phyloP scores from a whole-genome alignment of 2,113 vertebrate genomes.

The Rhineura floridana region DNA sequence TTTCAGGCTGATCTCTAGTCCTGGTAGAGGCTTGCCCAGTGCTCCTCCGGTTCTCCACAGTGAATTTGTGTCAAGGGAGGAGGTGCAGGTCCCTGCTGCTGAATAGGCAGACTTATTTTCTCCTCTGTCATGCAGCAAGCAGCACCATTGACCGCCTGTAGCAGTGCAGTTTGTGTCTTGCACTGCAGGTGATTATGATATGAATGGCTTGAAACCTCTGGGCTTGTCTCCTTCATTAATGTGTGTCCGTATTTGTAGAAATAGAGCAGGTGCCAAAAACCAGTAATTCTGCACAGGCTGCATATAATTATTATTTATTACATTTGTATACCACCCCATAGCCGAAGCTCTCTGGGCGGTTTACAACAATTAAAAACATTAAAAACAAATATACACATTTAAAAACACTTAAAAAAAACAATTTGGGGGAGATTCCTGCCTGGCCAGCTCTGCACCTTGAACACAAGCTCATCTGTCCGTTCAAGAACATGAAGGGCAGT shows the following conservation, averaged over 20 bases:
- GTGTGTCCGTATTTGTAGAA: not conserved
- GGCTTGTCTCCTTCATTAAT: not conserved
- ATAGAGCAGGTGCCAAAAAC: not conserved
- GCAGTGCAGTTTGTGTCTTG: not conserved
- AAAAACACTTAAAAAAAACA: no score
- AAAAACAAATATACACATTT: no score
- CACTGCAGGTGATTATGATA: not conserved
- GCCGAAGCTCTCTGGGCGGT: no score
- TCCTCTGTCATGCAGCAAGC: not conserved
- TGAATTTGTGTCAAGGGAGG: not conserved
- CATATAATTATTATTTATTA: no score
- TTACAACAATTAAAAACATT: no score
- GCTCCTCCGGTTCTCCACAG: not conserved
- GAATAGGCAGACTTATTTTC: not conserved
- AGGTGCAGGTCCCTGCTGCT: no score
- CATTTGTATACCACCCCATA: no score
- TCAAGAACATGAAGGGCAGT: no score
- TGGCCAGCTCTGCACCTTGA: no score
- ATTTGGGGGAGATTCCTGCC: no score
- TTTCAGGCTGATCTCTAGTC: not conserved
- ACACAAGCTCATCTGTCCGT: no score
- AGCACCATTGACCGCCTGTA: not conserved
- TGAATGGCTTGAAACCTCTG: not conserved
- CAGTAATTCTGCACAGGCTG: not conserved
- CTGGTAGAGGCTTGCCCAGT: not conserved